These are phyloP conservation scores for Dipodomys merriami DNA, from an alignment of 2,113 vertebrate species.

Conservation along the genomic window DNA sequence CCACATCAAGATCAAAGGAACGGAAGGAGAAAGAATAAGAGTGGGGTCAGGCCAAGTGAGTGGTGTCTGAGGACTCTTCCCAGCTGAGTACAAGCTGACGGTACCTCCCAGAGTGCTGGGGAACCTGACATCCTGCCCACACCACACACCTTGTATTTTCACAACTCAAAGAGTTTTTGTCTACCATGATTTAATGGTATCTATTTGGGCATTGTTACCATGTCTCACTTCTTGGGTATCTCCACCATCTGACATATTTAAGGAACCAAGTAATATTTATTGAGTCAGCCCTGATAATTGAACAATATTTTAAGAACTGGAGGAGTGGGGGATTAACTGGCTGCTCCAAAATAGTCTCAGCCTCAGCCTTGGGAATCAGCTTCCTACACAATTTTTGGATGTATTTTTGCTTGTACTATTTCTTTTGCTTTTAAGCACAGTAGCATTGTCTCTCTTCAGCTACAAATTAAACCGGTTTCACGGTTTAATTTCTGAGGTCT, in stretches of 20 bases:
- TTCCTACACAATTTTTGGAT: not conserved
- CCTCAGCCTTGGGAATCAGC: not conserved
- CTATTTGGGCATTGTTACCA: not conserved
- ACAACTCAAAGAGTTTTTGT: not conserved
- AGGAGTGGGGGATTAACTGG: too few species aligned
- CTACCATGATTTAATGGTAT: not conserved
- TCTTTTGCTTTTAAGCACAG: not conserved
- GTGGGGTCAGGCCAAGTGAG: not conserved
- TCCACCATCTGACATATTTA: not conserved
- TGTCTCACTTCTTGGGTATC: not conserved
- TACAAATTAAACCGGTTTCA: slow-evolving; percentile 14
- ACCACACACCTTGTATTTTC: not conserved
- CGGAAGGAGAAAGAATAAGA: not conserved
- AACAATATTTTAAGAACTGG: not conserved
- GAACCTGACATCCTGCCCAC: not conserved
- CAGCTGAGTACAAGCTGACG: not conserved
- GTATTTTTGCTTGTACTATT: not conserved
- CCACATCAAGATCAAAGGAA: not conserved
- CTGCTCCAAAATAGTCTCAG: not conserved
- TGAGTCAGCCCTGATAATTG: not conserved
- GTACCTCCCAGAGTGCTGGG: not conserved
- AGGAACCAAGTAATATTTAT: not conserved
- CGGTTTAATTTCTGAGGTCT: not conserved
- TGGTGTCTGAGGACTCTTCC: not conserved
- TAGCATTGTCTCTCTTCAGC: not conserved